These are phyloP conservation scores for Terrapene triunguis DNA, from an alignment of 2,113 vertebrate species.

Conservation along the genomic window DNA sequence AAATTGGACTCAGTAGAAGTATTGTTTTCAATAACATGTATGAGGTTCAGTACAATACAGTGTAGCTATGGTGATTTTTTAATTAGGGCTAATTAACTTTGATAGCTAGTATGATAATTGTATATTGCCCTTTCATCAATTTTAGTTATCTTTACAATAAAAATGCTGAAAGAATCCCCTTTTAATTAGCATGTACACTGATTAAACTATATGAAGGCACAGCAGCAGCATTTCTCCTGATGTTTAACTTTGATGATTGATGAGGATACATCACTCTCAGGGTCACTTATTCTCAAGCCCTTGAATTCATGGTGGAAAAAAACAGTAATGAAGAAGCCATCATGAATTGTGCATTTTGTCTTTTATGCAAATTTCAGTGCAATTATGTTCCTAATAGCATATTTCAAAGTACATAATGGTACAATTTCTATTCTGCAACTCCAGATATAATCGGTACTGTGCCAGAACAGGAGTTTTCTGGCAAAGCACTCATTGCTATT, in stretches of 20 bases:
- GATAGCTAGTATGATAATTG: not conserved
- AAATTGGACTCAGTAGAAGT: not conserved
- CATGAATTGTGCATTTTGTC: not conserved
- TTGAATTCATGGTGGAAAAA: constrained; percentile 1
- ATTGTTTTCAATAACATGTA: not conserved
- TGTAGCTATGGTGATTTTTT: not conserved
- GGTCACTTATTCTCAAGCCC: no score
- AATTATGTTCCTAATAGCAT: not conserved
- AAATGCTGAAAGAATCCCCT: not conserved
- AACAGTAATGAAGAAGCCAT: not conserved
- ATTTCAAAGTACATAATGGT: not conserved
- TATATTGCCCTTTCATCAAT: not conserved
- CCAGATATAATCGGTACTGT: not conserved
- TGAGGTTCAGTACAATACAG: not conserved
- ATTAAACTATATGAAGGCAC: not conserved
- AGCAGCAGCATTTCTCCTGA: not conserved
- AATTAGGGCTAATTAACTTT: not conserved
- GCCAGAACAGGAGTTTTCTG: not conserved
- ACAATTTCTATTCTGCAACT: not conserved
- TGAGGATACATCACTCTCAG: not conserved
- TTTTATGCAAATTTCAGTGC: not conserved
- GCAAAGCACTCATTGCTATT: not conserved
- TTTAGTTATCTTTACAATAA: not conserved
- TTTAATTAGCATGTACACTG: not conserved
- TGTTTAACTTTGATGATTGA: not conserved